Base-by-base conservation (phyloP, 2,888 invertebrate species). In the Drosophila basisetae region DNA sequence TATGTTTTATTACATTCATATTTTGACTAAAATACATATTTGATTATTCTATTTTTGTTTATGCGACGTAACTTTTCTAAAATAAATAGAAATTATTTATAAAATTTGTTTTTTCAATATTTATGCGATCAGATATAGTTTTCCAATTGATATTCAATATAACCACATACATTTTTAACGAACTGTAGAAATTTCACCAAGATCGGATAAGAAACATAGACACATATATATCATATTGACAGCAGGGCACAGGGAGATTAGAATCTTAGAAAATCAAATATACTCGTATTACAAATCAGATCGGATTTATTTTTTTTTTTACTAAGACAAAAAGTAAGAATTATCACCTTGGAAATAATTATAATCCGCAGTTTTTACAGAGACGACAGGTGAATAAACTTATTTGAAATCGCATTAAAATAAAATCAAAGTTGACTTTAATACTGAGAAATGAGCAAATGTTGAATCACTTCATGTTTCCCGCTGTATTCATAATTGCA, bases 141-240 rank as follows among this genome's bases (percentile, higher is more conserved):
- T 11, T 41, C n/a, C 11, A 22, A 2, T 22, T 11, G 11, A 3
- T 22, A 43, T 43, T 10, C n/a, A 5, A 18, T 39, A 39, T 10
- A 18, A 4, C 4, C 18, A n/a, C 18, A 2, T 6, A n/a, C 0
- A 11, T 43, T 2, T 6, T 1, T 11, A 1, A 43, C n/a, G 0
- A 43, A 6, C 2, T 41, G 10, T 41, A 10, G 4, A n/a, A 41
- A n/a, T 39, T 18, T 18, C 2, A 39, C n/a, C 2, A 11, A 41
- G 0, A 31, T 31, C 31, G 31, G 0, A 31, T 31, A 31, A 31
- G 31, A 1, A n/a, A 10, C 2, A 41, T 2, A n/a, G 2, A 41
- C 13, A 22, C 3, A 6, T 11, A 11, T 13, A 37, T 43, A n/a
- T n/a, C 13, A 43, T 1, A 22, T 13, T 7, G 13, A 13, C 43